Base-by-base conservation (phyloP, 2,888 invertebrate species). In the Choristoneura rosaceana region DNA sequence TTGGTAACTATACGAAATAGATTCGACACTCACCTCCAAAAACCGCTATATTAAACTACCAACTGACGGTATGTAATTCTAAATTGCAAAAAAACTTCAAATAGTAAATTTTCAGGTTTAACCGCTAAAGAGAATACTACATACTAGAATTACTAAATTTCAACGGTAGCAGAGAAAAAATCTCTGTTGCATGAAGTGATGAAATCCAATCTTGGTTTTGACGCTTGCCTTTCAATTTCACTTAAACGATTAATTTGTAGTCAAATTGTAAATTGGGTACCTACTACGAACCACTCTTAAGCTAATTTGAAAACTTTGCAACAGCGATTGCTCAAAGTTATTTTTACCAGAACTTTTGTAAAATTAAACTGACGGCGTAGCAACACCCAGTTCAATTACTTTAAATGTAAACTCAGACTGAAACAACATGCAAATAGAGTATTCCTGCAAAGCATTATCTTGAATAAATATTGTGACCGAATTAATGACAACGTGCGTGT, bases 381-480 rank as follows among this genome's bases (percentile, higher is more conserved):
- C 25, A 25, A 55, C 55, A 25, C 12, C 25, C 55, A 55, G 55
- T 55, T 38, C 8, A 15, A n/a, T 12, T 25, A 33, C 41, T 50
- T 63, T 52, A 14, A 50, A 5, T 62, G 41, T 14, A 50, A 7
- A 43, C 33, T 52, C 34, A 69, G 59, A 43, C 60, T 34, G 67
- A 43, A 67, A 47, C 43, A 55, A 73, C 58, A 68, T 60, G 52
- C 64, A 59, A 69, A 64, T 52, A 55, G 8, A 47, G 58, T 43
- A 33, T 61, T 38, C 10, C 58, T 34, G 55, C 47, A 12, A 33
- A 3, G 43, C 25, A 65, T 64, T 67, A 71, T 62, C 47, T 33
- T 60, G 43, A 60, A 59, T 60, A 62, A 73, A 73, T 69, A 73
- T 68, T 73, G 43, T 25, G n/a, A 73, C 64, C 50, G 34, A 60